Percentiles rank a stretch among this genome's conserved stretches.
Evolutionary conservation across 2,113 vertebrate genomes (phyloP).

Genomic region (Paratilapia polleni): DNA sequence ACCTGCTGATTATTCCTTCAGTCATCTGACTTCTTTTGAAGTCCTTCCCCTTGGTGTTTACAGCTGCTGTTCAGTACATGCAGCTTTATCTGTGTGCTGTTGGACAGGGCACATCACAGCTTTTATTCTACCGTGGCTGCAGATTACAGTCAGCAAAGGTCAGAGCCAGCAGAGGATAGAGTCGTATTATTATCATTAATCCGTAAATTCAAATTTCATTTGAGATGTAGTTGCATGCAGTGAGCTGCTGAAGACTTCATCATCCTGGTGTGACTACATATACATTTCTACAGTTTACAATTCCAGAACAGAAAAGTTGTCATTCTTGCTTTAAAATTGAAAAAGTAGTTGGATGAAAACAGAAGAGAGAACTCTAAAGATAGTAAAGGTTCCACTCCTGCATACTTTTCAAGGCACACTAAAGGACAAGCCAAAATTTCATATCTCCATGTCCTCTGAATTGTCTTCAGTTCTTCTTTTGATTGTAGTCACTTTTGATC

Average conservation of each 20-base stretch:
- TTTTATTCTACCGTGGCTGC: conserved; percentile 32
- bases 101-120: background rate
- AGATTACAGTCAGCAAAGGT: conserved; percentile 62
- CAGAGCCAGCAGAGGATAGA: conserved; percentile 19
- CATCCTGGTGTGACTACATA: background rate
- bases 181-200: conserved; percentile 53
- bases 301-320: background rate
- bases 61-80: background rate
- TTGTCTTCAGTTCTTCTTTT: no score
- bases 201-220: conserved; percentile 29
- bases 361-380: background rate
- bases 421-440: background rate
- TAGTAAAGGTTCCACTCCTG: background rate
- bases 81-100: background rate
- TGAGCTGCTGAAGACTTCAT: background rate
- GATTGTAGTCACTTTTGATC: no score
- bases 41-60: background rate
- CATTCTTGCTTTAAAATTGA: background rate
- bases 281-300: background rate
- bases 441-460: no score
- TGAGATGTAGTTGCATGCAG: background rate
- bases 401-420: background rate
- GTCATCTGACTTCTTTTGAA: background rate
- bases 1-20: background rate
- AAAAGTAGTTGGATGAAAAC: background rate